These are phyloP conservation scores for Pygocentrus nattereri DNA, from an alignment of 2,797 vertebrate species.

Conservation along the genomic window DNA sequence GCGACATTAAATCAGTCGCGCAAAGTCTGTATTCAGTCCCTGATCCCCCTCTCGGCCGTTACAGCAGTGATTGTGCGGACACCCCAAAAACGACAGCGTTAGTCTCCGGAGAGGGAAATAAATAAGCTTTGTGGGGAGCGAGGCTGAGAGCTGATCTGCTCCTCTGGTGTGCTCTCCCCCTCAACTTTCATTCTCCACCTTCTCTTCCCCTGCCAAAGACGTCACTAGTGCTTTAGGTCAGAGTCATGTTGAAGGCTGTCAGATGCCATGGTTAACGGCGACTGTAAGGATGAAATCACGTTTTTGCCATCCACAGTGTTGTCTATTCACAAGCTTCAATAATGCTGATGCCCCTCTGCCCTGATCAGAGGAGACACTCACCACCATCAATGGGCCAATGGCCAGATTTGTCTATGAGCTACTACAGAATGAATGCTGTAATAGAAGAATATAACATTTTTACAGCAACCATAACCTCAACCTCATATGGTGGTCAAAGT, in stretches of 20 bases:
- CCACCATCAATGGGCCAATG: not conserved
- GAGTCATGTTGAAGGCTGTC: constrained; percentile 39
- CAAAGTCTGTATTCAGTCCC: constrained; percentile 42
- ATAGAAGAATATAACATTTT: not conserved
- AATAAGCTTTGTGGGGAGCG: constrained; percentile 62
- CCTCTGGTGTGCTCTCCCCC: constrained; percentile 19
- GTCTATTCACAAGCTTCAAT: constrained; percentile 49
- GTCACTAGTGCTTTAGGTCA: constrained; percentile 44
- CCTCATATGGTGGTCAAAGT: too few relatives aligned
- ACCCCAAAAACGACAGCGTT: not conserved
- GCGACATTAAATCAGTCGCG: constrained; percentile 48
- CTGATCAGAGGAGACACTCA: constrained; percentile 31
- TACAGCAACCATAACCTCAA: not conserved
- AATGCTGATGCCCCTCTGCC: constrained; percentile 29
- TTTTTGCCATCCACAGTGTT: constrained; percentile 30
- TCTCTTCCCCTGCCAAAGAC: constrained; percentile 39
- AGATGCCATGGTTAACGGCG: constrained; percentile 32
- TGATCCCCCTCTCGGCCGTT: constrained; percentile 49
- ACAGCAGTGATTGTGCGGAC: constrained; percentile 36
- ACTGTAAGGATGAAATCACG: constrained; percentile 49
- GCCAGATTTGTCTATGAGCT: constrained; percentile 18
- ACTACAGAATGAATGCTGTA: not conserved
- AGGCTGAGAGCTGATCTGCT: constrained; percentile 57
- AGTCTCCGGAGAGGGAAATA: constrained; percentile 56
- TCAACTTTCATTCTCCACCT: constrained; percentile 42